Base-by-base conservation (phyloP, 2,113 vertebrate species). In the Pangasianodon gigas region DNA sequence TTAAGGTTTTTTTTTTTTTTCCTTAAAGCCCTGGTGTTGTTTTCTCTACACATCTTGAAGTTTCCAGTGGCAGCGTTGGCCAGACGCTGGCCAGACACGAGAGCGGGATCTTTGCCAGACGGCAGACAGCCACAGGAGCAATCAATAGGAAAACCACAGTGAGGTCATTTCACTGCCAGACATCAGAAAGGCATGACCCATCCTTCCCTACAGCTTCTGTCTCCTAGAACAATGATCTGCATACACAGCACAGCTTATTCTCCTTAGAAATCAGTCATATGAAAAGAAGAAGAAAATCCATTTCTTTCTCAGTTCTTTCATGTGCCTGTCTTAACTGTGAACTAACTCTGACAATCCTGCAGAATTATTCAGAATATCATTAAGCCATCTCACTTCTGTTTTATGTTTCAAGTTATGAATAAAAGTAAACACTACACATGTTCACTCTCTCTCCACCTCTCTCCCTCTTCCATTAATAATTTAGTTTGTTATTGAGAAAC, bases 401-500 rank as follows among this genome's bases (percentile, higher is more conserved):
- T 26, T 48, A 54, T 14, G 80, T 89, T 91, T 84, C 88, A 89
- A 83, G 84, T 93, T 90, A 92, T 90, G 90, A 93, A 93, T 92
- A 92, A 91, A 93, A 91, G 87, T 86, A 91, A 95, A 94, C 91
- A 92, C 92, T 93, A 94, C 94, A 93, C 90, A 90, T 3, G 3
- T 48, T 86, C 37, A 58, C 80, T 75, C 87, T 89, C 87, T 80
- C 83, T 84, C 32, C 46, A 81, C 91, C 85, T 89, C 65, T 51
- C 62, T 48, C 69, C 46, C 85, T 62, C 48, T 0, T 71, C 84
- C 93, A 95, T 96, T 93, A 95, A 96, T 96, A 95, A 96, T 96
- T 95, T 94, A 96, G 89, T 89, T 77, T 94, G 94, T 94, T 95
- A 94, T 93, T 93, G 93, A 93, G 93, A 95, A 95, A 94, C 93